Evolutionary conservation across 2,888 invertebrate species (phyloP), one percentile per base, ranked within the genome.

Genomic region (Odontothrips loti): DNA sequence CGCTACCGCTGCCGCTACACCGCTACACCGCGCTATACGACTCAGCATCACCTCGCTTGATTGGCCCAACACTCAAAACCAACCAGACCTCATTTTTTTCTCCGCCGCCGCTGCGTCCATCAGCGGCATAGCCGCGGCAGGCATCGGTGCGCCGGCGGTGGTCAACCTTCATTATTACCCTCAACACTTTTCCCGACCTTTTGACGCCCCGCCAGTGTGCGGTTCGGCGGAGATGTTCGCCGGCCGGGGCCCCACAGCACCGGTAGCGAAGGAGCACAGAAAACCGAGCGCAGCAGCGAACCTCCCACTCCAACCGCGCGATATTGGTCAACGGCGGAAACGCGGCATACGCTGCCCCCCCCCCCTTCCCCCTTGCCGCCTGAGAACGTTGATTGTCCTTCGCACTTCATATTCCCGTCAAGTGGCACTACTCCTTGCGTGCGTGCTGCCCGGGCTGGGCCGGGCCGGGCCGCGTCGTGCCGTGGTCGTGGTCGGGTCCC

Each of bases 61-160:
- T 75, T 75, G 68, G 68, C 23, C 68, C 68, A 75, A 75, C 68
- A 75, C 68, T 75, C 68, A 27, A 75, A 75, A 75, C 68, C 68
- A 75, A 75, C 23, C 68, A 75, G 68, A 75, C 68, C 68, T 27
- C 68, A 75, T 75, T 75, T 75, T 68, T 27, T 58, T 58, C 17
- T 17, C 58, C 17, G 58, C 20, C 58, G 34, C 34, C 6, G 34
- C 34, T 43, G 34, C 34, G 34, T 43, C 34, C 34, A 43, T 43
- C 34, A 43, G 34, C 34, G 34, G 34, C 34, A n/a, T n/a, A n/a
- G n/a, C n/a, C n/a, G 34, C 34, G 34, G 34, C 58, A 58, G 20
- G n/a, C 58, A 58, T n/a, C 2, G 58, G 34, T 6, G 34, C 58
- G 58, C 58, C 27, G 10, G 68, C 27, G 68, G 68, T 20, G 68